Percentiles rank a stretch among this genome's conserved stretches.
phyloP scores from a whole-genome alignment of 2,113 vertebrate genomes.

The Galemys pyrenaicus region DNA sequence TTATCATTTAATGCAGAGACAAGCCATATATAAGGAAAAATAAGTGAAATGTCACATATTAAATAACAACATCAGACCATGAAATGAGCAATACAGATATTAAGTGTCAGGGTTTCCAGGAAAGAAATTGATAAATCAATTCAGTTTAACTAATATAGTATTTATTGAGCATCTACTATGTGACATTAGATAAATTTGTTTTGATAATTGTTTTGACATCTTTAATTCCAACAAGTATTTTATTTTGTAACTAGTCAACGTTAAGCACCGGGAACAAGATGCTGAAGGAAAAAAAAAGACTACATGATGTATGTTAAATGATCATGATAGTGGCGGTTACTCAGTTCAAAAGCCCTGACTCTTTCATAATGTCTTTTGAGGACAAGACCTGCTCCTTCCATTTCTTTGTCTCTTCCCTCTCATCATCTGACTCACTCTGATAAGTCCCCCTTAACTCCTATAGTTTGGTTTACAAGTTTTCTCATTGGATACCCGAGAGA shows the following conservation, averaged over 20 bases:
- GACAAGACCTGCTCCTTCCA: background rate
- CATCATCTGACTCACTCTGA: background rate
- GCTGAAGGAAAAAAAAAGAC: background rate
- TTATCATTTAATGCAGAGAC: constrained; percentile 44
- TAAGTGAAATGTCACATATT: constrained; percentile 7
- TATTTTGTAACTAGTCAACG: background rate
- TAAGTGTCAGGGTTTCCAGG: constrained; percentile 10
- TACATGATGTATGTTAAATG: background rate
- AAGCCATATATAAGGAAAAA: constrained; percentile 13
- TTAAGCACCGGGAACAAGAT: background rate
- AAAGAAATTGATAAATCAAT: background rate
- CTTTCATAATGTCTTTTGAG: background rate
- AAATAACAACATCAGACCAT: constrained; percentile 7
- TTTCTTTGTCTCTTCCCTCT: background rate
- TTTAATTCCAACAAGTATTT: constrained; percentile 26
- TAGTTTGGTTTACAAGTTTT: background rate
- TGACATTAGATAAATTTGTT: constrained; percentile 26
- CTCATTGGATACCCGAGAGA: background rate
- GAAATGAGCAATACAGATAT: background rate
- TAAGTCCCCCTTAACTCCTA: background rate
- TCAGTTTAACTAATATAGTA: background rate
- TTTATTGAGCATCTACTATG: constrained; percentile 4
- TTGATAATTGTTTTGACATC: background rate
- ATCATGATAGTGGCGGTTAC: background rate
- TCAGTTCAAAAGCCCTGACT: background rate